Base-by-base conservation (phyloP, 2,888 invertebrate species). In the Junonia oenone region DNA sequence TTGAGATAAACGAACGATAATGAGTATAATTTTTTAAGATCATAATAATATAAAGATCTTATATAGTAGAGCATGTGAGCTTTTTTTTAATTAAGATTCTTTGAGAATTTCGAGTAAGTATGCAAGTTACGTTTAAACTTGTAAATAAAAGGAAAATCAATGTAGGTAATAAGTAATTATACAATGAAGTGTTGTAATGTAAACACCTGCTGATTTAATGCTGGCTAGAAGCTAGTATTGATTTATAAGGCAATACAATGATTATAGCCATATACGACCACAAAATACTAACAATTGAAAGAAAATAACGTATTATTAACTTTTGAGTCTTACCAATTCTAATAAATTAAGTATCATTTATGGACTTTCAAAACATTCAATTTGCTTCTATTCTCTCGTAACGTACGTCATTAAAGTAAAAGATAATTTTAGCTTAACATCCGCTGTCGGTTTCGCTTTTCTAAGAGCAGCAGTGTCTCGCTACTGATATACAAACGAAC, bases 1-100 rank as follows among this genome's bases (percentile, higher is more conserved):
- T 45, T 27, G 45, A 45, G 48, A 58, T 58, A 45, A 49, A 55
- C 33, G 17, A 45, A 27, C 35, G 26, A 6, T 43, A 49, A 55
- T 49, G 45, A 55, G 45, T 35, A 45, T 26, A 55, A 27, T 37
- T 55, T 49, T 46, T 49, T 13, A 22, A 43, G 14, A 43, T 13
- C 43, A 26, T 26, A 26, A 22, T 6, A 13, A 43, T 6, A 43
- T 19, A 40, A 40, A 40, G 5, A n/a, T 40, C 4, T 40, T 19
- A 11, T 11, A n/a, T n/a, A n/a, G n/a, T n/a, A n/a, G n/a, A n/a
- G n/a, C n/a, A n/a, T n/a, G n/a, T n/a, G n/a, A n/a, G n/a, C n/a
- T n/a, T n/a, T n/a, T n/a, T n/a, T n/a, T n/a, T n/a, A n/a, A n/a
- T n/a, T n/a, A n/a, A n/a, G n/a, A n/a, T n/a, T n/a, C n/a, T n/a